phyloP scores from a whole-genome alignment of 2,888 invertebrate genomes.

The Ophraella communa region DNA sequence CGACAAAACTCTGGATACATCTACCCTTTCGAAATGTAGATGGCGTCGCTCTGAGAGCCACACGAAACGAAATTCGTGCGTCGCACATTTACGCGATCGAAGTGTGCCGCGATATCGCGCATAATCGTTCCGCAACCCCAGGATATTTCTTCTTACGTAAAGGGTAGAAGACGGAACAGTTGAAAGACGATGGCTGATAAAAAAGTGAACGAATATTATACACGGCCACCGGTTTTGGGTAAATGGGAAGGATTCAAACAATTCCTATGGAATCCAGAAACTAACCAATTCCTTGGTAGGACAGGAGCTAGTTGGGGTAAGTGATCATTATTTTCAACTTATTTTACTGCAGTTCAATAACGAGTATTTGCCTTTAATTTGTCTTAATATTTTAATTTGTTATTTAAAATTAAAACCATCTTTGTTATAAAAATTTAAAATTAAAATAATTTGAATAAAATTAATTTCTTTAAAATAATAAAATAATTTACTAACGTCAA shows the following conservation, averaged over 20 bases:
- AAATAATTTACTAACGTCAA: no score
- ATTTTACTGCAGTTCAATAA: not conserved
- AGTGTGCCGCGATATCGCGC: conserved; percentile 47
- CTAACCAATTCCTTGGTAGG: conserved; percentile 88
- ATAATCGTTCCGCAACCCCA: conserved; percentile 49
- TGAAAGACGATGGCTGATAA: conserved; percentile 69
- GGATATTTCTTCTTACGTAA: conserved; percentile 50
- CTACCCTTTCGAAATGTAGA: not conserved
- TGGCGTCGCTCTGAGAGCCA: conserved; percentile 3
- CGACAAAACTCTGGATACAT: not conserved
- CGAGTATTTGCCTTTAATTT: not conserved
- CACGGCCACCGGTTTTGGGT: conserved; percentile 80
- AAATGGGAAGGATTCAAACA: conserved; percentile 84
- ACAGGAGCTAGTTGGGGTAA: conserved; percentile 95
- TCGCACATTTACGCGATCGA: conserved; percentile 45
- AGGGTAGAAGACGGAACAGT: conserved; percentile 43
- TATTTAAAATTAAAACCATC: not conserved
- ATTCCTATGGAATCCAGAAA: conserved; percentile 93
- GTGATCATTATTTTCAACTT: conserved; percentile 56
- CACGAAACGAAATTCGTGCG: conserved; percentile 23
- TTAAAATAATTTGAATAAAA: no score
- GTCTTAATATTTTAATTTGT: not conserved
- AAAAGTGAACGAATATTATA: conserved; percentile 80
- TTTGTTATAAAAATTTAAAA: not conserved
- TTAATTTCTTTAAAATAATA: no score